Evolutionary conservation across 2,888 invertebrate genomes (phyloP).

Genomic region (Epistrophe eligans): DNA sequence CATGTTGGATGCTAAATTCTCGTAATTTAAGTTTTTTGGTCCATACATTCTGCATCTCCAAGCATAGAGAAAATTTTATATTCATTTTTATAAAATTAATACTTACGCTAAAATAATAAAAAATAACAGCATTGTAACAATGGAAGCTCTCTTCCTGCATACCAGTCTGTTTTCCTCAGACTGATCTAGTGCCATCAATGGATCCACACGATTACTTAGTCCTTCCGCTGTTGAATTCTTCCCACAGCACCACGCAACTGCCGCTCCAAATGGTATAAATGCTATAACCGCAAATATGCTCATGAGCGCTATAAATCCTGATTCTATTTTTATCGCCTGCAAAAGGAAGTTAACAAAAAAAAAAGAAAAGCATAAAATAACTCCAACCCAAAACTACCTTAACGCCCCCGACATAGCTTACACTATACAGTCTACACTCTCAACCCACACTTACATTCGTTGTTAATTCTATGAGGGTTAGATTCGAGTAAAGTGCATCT

Average conservation of each 20-base stretch:
- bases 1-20: too few species aligned
- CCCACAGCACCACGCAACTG: conserved; percentile 85
- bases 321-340: conserved; percentile 89
- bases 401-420: neutral
- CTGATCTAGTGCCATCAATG: conserved; percentile 82
- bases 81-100: neutral
- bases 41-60: too few species aligned
- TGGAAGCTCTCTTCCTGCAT: conserved; percentile 81
- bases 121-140: conserved; percentile 81
- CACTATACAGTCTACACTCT: neutral
- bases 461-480: conserved; percentile 81
- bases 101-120: conserved; percentile 82
- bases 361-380: conserved; percentile 8
- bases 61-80: too few species aligned
- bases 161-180: conserved; percentile 80
- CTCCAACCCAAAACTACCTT: neutral
- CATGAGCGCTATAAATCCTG: conserved; percentile 88
- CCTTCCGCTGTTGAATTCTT: conserved; percentile 84
- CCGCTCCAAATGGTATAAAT: conserved; percentile 87
- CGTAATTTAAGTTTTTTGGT: too few species aligned
- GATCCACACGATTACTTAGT: conserved; percentile 80
- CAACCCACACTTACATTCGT: conserved; percentile 80
- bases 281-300: conserved; percentile 87
- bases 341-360: conserved; percentile 77
- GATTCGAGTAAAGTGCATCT: conserved; percentile 82